Base-by-base conservation (phyloP, 2,113 vertebrate species). In the Sander vitreus region DNA sequence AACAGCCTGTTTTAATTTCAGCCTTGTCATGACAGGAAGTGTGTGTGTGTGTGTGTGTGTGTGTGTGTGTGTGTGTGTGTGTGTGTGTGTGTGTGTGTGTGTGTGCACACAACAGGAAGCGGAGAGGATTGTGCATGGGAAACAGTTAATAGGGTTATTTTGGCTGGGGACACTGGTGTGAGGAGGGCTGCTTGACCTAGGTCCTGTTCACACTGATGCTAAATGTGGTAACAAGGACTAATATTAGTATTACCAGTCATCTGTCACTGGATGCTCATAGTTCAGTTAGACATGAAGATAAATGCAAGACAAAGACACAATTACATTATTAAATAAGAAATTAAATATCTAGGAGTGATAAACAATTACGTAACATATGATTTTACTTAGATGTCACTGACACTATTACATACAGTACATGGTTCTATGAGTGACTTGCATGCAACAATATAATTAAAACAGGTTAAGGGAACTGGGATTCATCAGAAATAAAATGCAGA, bases 1-100 rank as follows among this genome's bases (percentile, higher is more conserved):
- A 74, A 82, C 81, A 88, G 57, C 33, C 15, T 87, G 83, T 76
- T 92, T 91, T 84, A 85, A 91, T 93, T 92, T 90, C 78, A 86
- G 80, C 65, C 83, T 53, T 85, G 91, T 92, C 91, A 86, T 88
- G 86, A 84, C 89, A 94, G 92, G 91, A 93, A 89, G 85, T 90
- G 63, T 83, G 36, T 64, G 64, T 57, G 84, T 19, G 27, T 5
- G 1, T 77, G 65, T 43, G 8, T 67, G 75, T 59, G 73, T 63
- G 39, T 62, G 55, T 53, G 64, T 39, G 83, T 10, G 23, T 2
- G 16, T 59, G 36, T 23, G 57, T 70, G 66, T 73, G 80, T 82
- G 75, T 76, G 55, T 58, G 59, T 62, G 60, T 39, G 60, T 80
- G 57, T 70, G 66, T 73, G 76, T 82, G 75, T 76, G 55, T 58